Evolutionary conservation across 2,797 vertebrate species (phyloP), one percentile per base, ranked within the genome.

Genomic region (Choloepus didactylus): DNA sequence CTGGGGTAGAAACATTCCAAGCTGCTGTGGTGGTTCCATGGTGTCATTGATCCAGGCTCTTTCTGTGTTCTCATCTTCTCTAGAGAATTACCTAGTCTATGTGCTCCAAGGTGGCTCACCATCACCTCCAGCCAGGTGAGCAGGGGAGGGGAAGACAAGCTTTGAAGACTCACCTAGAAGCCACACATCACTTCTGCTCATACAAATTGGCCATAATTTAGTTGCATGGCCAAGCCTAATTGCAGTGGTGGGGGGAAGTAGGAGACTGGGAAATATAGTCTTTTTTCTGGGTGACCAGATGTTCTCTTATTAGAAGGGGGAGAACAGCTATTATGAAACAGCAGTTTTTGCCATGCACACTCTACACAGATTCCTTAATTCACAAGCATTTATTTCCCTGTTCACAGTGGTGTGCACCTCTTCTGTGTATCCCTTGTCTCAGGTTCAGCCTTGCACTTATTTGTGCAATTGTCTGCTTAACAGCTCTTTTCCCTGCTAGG

Each of bases 251-350:
- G 9, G 44, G 21, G 0, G 31, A 29, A 35, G 21, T 44, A 23
- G 10, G 9, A 41, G 27, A 11, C 41, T 9, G 29, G 82, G 18
- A 16, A 14, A 76, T 38, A 51, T 38, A 60, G 56, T 29, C 80
- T 70, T 41, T 41, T 67, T n/a, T 35, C 2, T 54, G 44, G 19
- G 62, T 27, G 29, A 6, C 10, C 38, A 49, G 38, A 9, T 15
- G 23, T 44, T 82, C 79, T 80, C 35, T 49, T 62, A 62, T 29
- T 82, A 88, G 41, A 91, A 60, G 54, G n/a, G 35, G 23, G 54
- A 31, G 10, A 62, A 12, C 23, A 80, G 31, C 51, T 54, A 38
- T 25, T 31, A 10, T 73, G 60, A 35, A 38, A 27, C 35, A 31
- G 23, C 64, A 27, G 44, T 35, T 8, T 64, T 51, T 29, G 46